Conservation (phyloP, 2,113 vertebrate genomes). For the Vimba vimba region DNA sequence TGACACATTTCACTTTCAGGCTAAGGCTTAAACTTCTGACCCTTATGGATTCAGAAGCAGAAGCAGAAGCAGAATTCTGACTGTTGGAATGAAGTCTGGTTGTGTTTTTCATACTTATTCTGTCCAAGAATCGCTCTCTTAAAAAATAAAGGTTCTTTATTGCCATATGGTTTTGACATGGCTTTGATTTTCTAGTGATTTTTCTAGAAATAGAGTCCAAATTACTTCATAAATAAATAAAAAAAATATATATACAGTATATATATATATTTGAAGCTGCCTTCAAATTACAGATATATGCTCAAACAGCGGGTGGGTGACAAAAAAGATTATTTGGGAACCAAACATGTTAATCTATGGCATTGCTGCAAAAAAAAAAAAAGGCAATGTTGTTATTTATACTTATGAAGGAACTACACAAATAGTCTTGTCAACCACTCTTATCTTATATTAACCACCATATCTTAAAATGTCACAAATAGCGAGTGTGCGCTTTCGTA, state of each 20-base stretch:
- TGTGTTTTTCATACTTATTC: not conserved
- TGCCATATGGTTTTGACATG: too few relatives aligned
- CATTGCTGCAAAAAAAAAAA: too few relatives aligned
- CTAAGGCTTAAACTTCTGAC: constrained; percentile 35
- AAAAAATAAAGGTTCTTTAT: too few relatives aligned
- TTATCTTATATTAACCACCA: not conserved
- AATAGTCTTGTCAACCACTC: not conserved
- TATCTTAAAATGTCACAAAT: not conserved
- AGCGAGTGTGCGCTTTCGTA: not conserved
- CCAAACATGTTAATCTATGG: too few relatives aligned
- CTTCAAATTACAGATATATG: too few relatives aligned
- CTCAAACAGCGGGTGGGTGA: too few relatives aligned
- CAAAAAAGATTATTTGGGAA: too few relatives aligned
- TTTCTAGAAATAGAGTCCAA: too few relatives aligned
- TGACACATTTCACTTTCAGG: constrained; percentile 31
- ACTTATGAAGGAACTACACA: not conserved
- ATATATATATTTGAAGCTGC: too few relatives aligned
- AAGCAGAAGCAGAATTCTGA: not conserved
- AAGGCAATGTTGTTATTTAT: not conserved
- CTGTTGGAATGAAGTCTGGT: not conserved
- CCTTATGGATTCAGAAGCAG: constrained; percentile 11
- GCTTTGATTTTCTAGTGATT: too few relatives aligned
- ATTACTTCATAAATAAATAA: too few relatives aligned
- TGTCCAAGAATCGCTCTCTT: not conserved
- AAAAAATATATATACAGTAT: too few relatives aligned